Base-by-base conservation (phyloP, 2,888 invertebrate species). In the Busseola fusca region DNA sequence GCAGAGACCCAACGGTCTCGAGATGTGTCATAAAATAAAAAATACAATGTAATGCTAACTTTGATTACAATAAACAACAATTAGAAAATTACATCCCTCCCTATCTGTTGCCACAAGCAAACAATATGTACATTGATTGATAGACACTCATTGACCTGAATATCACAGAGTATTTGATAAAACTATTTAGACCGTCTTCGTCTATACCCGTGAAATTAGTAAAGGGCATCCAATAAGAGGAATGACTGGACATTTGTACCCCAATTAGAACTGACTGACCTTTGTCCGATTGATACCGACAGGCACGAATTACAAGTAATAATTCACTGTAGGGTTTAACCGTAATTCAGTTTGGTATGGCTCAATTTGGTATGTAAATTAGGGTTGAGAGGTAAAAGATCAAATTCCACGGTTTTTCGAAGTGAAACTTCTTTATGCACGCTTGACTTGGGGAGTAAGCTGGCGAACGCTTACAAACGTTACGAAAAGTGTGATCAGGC, bases 211-310 rank as follows among this genome's bases (percentile, higher is more conserved):
- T 74, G 83, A 86, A 87, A 90, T 88, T 87, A 89, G 87, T 81
- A 73, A 80, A 78, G 84, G 86, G 80, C 78, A 76, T 77, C 83
- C 88, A 89, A 90, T 90, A 88, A 87, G 87, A 87, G 82, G 84
- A 86, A 89, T 89, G 90, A 89, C 89, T 87, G 84, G 85, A 83
- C 87, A 87, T 87, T 88, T 85, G 84, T 85, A 78, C 86, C 81
- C 76, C 85, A 87, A 88, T 88, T 88, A 88, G 82, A 74, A 74
- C 70, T 80, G 87, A 74, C 80, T 73, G 77, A 74, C 75, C 75
- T 76, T 76, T 77, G 78, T 73, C 73, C 70, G 82, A 85, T 84
- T 80, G 81, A 84, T 84, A 74, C 59, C 58, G 76, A 81, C 76
- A 76, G 73, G 59, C 64, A 70, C 68, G 72, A 77, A 84, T 80